Conservation (phyloP, 2,797 vertebrate genomes). For the Dermochelys coriacea region DNA sequence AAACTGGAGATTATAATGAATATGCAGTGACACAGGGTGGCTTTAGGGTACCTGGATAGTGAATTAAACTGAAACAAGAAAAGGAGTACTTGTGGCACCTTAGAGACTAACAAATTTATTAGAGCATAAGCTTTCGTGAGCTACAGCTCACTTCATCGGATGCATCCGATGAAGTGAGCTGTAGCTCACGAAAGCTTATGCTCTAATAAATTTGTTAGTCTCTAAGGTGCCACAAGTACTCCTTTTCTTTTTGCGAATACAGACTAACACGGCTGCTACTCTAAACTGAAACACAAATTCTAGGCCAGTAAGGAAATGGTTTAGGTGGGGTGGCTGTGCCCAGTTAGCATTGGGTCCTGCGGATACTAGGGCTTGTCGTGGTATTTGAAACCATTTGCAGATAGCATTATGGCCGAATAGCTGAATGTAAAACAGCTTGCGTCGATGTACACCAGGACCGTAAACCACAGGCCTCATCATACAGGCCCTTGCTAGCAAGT, state of each 20-base stretch:
- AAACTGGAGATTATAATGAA: conserved; percentile 3
- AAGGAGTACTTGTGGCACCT: too few relatives aligned
- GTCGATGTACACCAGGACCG: not conserved
- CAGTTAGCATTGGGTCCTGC: not conserved
- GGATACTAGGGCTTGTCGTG: not conserved
- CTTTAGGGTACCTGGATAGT: not conserved
- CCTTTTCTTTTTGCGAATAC: too few relatives aligned
- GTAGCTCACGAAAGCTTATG: too few relatives aligned
- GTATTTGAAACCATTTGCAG: not conserved
- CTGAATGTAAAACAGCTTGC: not conserved
- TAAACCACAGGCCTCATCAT: not conserved
- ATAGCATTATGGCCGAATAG: not conserved
- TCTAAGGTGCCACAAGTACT: too few relatives aligned
- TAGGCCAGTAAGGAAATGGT: not conserved
- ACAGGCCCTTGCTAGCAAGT: not conserved
- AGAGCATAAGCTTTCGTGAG: too few relatives aligned
- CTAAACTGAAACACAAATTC: not conserved
- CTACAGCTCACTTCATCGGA: too few relatives aligned
- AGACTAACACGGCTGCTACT: too few relatives aligned
- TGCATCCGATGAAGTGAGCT: too few relatives aligned
- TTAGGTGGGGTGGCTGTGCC: not conserved
- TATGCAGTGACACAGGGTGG: not conserved
- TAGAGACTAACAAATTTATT: too few relatives aligned
- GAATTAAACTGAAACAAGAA: not conserved
- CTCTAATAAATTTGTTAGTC: too few relatives aligned